Percentiles rank a stretch among this genome's conserved stretches.
phyloP scores from a whole-genome alignment of 2,113 vertebrate genomes.

The Gulo gulo region DNA sequence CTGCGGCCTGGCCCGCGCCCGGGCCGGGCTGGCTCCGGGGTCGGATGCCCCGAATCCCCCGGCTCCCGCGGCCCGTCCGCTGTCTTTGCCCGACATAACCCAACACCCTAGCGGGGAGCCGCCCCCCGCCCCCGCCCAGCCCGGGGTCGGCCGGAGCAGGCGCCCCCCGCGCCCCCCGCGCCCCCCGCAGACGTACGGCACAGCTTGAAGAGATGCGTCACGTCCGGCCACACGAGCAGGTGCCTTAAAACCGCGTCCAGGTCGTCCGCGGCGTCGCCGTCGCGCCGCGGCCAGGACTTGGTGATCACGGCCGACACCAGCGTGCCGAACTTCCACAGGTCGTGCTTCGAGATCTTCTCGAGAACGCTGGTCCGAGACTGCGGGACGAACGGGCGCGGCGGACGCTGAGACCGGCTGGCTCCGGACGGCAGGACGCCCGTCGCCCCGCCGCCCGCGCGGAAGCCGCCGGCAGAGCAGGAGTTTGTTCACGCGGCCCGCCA shows the following conservation, averaged over 20 bases:
- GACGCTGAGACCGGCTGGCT: rapidly evolving
- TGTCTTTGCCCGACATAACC: not conserved
- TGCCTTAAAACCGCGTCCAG: slow-evolving; percentile 84
- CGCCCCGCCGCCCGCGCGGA: too few relatives aligned
- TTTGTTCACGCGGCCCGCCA: rapidly evolving
- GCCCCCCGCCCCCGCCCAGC: too few relatives aligned
- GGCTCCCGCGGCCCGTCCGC: not conserved
- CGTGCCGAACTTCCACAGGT: slow-evolving; percentile 82
- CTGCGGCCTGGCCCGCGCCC: rapidly evolving
- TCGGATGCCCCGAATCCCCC: not conserved
- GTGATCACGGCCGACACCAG: slow-evolving; percentile 89
- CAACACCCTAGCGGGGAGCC: rapidly evolving
- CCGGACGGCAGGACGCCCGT: rapidly evolving
- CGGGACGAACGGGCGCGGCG: too few relatives aligned
- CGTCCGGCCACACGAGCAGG: slow-evolving; percentile 87
- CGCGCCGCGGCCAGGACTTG: slow-evolving; percentile 87
- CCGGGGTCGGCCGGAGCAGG: too few relatives aligned
- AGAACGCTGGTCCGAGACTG: slow-evolving; percentile 79
- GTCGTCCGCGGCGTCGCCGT: slow-evolving; percentile 2
- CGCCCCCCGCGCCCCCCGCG: too few relatives aligned
- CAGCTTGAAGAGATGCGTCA: slow-evolving; percentile 86
- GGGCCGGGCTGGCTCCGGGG: rapidly evolving
- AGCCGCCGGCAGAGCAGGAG: too few relatives aligned
- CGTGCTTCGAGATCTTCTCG: not conserved
- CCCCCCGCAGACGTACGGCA: slow-evolving; percentile 80